A percentile compares a stretch with the other conserved stretches of the same genome.
phyloP scores from a whole-genome alignment of 2,888 invertebrate genomes.

The Drosophila planitibia region DNA sequence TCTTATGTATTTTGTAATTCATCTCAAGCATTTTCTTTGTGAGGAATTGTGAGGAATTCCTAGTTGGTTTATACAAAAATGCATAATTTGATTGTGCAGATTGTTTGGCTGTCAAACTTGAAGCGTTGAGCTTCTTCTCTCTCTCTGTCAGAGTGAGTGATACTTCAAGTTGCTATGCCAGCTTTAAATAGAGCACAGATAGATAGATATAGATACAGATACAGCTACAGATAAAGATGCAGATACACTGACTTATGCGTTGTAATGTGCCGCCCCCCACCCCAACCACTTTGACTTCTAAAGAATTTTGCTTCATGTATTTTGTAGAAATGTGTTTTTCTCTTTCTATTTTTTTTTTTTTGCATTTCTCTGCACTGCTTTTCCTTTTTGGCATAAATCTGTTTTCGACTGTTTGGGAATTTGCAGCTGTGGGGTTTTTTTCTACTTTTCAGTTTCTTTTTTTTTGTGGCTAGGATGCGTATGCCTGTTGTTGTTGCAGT shows the following conservation, averaged over 20 bases:
- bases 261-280: constrained; percentile 1
- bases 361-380: constrained; percentile 4
- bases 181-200: constrained; percentile 29
- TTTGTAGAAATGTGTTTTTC: constrained; percentile 8
- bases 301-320: constrained; percentile 11
- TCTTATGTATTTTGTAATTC: not conserved
- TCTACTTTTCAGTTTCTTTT: constrained; percentile 17
- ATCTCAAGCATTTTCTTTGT: constrained; percentile 14
- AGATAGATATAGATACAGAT: constrained; percentile 6
- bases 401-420: constrained; percentile 67
- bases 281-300: constrained; percentile 15
- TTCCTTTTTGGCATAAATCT: constrained; percentile 57
- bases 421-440: constrained; percentile 38
- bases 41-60: no score
- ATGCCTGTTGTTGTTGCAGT: not conserved
- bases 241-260: constrained; percentile 43
- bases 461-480: constrained; percentile 9
- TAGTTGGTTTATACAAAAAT: not conserved
- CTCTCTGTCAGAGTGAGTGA: constrained; percentile 11
- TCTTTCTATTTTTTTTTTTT: not conserved
- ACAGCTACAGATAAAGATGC: constrained; percentile 5
- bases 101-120: constrained; percentile 8
- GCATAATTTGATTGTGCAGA: constrained; percentile 20
- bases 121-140: constrained; percentile 8
- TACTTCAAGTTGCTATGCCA: constrained; percentile 25